These are phyloP conservation scores for Salvelinus alpinus DNA, from an alignment of 2,113 vertebrate genomes.

Conservation along the genomic window DNA sequence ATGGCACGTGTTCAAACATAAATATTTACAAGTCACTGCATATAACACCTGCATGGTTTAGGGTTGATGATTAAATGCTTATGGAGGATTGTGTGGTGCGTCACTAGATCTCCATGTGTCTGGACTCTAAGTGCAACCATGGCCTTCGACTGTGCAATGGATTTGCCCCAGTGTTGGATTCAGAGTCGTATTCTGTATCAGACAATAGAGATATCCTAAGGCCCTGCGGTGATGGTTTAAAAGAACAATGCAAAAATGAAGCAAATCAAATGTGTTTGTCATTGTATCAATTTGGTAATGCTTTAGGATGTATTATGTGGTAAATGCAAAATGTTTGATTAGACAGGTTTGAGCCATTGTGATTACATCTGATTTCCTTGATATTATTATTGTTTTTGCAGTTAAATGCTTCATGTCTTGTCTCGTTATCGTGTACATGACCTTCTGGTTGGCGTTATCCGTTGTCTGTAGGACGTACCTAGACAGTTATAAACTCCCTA, in stretches of 20 bases:
- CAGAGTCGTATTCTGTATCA: not conserved
- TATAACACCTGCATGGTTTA: slow-evolving; percentile 3
- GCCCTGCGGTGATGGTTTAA: too few relatives aligned
- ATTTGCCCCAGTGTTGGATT: not conserved
- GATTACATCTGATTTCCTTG: too few relatives aligned
- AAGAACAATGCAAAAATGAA: too few relatives aligned
- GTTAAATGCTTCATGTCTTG: too few relatives aligned
- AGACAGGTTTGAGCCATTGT: too few relatives aligned
- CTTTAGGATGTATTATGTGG: not conserved
- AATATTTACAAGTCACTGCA: not conserved
- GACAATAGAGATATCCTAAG: too few relatives aligned
- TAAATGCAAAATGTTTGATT: not conserved
- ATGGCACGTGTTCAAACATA: not conserved
- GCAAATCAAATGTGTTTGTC: too few relatives aligned
- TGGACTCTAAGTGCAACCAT: not conserved
- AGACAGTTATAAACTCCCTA: not conserved
- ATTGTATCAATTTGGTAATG: not conserved
- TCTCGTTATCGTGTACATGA: too few relatives aligned
- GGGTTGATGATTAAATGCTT: slow-evolving; percentile 12
- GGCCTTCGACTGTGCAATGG: not conserved
- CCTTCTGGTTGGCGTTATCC: too few relatives aligned
- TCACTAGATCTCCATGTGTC: not conserved
- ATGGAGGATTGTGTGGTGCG: not conserved
- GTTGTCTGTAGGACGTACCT: too few relatives aligned
- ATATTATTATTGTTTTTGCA: too few relatives aligned